These are phyloP conservation scores for Lipophrys pholis DNA, from an alignment of 2,113 vertebrate species.

Conservation along the genomic window DNA sequence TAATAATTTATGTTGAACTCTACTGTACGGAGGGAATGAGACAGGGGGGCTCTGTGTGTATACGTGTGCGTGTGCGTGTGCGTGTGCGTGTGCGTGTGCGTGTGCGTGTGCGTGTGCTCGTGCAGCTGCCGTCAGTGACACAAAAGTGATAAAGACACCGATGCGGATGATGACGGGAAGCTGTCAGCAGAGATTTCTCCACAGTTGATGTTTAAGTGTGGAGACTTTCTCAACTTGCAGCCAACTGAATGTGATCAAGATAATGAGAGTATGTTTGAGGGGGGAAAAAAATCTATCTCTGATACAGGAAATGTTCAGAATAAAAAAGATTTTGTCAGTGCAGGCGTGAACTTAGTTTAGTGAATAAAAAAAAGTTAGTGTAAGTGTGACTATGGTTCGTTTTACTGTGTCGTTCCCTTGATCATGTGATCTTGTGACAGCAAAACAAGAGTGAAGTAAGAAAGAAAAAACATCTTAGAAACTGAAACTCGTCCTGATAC, in stretches of 20 bases:
- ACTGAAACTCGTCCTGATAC: background rate
- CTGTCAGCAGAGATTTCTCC: constrained; percentile 19
- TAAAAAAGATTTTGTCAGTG: constrained; percentile 13
- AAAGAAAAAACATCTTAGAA: background rate
- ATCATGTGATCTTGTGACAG: constrained; percentile 33
- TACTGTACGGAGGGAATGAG: constrained; percentile 30
- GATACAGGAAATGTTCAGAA: background rate
- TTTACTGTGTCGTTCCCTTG: constrained; percentile 28
- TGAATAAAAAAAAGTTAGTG: background rate
- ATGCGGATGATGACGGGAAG: constrained; percentile 20
- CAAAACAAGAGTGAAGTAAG: background rate
- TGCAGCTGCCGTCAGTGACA: background rate
- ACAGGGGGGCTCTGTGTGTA: constrained; percentile 2
- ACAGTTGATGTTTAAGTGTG: background rate
- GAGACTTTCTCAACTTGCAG: background rate
- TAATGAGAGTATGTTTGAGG: too few relatives aligned
- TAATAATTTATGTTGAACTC: constrained; percentile 67
- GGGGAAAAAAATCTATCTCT: too few relatives aligned
- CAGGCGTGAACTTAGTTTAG: constrained; percentile 14
- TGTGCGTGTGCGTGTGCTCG: constrained; percentile 11
- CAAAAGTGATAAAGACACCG: background rate
- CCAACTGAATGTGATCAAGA: too few relatives aligned
- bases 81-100: background rate
- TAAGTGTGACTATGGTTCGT: too few relatives aligned
- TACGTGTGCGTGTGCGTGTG: constrained; percentile 2